phyloP scores from a whole-genome alignment of 2,797 vertebrate genomes.

The Masticophis lateralis region DNA sequence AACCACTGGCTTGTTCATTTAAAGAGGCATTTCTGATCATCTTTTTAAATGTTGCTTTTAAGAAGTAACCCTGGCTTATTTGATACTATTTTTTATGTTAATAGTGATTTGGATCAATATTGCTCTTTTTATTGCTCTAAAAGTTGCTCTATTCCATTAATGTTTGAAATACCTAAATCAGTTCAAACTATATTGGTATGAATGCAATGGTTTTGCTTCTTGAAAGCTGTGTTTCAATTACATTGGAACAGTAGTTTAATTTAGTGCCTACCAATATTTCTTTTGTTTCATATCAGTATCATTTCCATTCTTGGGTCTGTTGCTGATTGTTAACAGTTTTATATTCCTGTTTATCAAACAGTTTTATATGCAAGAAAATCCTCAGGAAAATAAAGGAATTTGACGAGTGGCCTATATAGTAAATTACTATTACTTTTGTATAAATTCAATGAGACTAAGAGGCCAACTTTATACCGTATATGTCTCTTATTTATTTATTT shows the following conservation, averaged over 20 bases:
- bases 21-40: neutral
- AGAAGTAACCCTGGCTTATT: constrained; percentile 7
- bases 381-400: neutral
- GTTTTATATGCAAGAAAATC: neutral
- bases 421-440: neutral
- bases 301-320: neutral
- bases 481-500: no score
- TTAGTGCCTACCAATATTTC: neutral
- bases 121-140: constrained; percentile 51
- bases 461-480: neutral
- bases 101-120: constrained; percentile 45
- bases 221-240: constrained; percentile 9
- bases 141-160: constrained; percentile 50
- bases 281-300: neutral
- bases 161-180: constrained; percentile 35
- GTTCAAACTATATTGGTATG: constrained; percentile 37
- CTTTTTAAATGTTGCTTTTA: neutral
- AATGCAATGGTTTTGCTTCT: constrained; percentile 18
- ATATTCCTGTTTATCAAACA: neutral
- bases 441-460: neutral
- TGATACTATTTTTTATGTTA: constrained; percentile 38
- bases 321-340: neutral
- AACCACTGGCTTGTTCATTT: constrained; percentile 21
- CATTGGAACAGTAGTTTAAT: neutral
- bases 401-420: neutral